phyloP scores from a whole-genome alignment of 2,113 vertebrate species.

The Etheostoma spectabile region DNA sequence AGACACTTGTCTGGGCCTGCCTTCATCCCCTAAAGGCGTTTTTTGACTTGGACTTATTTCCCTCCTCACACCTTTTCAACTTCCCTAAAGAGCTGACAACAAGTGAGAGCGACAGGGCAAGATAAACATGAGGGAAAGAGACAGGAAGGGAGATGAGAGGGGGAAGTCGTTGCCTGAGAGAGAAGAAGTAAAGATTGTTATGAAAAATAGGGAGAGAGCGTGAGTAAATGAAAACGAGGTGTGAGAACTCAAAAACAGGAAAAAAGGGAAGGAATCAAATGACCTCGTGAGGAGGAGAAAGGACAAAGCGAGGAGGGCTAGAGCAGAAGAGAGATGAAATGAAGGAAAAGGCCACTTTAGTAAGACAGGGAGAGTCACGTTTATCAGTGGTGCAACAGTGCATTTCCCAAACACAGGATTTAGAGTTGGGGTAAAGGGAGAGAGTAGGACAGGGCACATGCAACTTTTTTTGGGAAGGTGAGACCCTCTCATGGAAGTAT shows the following conservation, averaged over 20 bases:
- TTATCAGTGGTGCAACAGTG: slow-evolving; percentile 73
- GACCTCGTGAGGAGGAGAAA: slow-evolving; percentile 57
- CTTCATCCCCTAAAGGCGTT: slow-evolving; percentile 85
- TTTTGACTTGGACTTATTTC: slow-evolving; percentile 84
- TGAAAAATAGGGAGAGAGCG: slow-evolving; percentile 43
- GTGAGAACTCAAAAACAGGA: slow-evolving; percentile 38
- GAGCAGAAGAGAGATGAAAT: slow-evolving; percentile 38
- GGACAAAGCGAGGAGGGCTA: slow-evolving; percentile 66
- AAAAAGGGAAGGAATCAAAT: slow-evolving; percentile 53
- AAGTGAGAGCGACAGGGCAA: slow-evolving; percentile 76
- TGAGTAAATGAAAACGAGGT: slow-evolving; percentile 48
- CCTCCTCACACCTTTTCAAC: slow-evolving; percentile 84
- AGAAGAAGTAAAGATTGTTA: slow-evolving; percentile 51
- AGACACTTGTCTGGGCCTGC: slow-evolving; percentile 83
- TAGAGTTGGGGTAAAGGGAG: slow-evolving; percentile 65
- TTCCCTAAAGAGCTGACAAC: slow-evolving; percentile 81
- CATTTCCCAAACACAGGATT: slow-evolving; percentile 66
- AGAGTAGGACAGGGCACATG: slow-evolving; percentile 64
- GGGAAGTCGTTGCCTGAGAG: slow-evolving; percentile 45
- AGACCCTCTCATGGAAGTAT: slow-evolving; percentile 61
- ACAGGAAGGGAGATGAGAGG: slow-evolving; percentile 62
- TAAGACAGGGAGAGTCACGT: slow-evolving; percentile 56
- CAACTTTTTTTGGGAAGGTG: slow-evolving; percentile 62
- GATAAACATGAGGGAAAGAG: slow-evolving; percentile 73
- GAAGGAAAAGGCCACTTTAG: slow-evolving; percentile 38